phyloP scores from a whole-genome alignment of 2,113 vertebrate species.

The Gasterosteus aculeatus region DNA sequence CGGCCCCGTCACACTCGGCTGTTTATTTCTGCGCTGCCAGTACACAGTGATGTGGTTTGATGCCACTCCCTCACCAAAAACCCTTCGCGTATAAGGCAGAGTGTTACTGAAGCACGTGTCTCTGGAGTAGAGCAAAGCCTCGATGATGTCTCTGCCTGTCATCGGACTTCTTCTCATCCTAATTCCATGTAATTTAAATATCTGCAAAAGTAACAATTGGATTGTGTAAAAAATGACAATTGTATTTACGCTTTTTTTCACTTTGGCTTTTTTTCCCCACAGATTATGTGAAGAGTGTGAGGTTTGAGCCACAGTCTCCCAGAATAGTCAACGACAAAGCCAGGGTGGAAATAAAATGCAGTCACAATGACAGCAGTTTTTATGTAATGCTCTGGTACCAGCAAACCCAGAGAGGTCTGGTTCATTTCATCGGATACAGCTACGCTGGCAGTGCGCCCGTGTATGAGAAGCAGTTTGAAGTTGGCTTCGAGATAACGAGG shows the following conservation, averaged over 20 bases:
- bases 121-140: not conserved
- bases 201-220: not conserved
- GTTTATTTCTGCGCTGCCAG: conserved; percentile 76
- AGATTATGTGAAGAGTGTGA: conserved; percentile 36
- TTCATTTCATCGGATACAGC: conserved; percentile 62
- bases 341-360: conserved; percentile 45
- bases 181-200: conserved; percentile 39
- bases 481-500: conserved; percentile 44
- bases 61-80: conserved; percentile 53
- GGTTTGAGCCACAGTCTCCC: conserved; percentile 21
- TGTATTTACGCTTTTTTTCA: not conserved
- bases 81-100: not conserved
- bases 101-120: not conserved
- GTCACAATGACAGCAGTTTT: conserved; percentile 20
- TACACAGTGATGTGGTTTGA: conserved; percentile 64
- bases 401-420: conserved; percentile 19
- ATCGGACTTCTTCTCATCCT: conserved; percentile 37
- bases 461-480: conserved; percentile 34
- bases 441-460: not conserved
- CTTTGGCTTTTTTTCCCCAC: conserved; percentile 4
- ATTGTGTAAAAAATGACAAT: not conserved
- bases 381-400: conserved; percentile 65
- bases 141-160: conserved; percentile 20
- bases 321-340: conserved; percentile 2
- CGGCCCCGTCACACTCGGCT: conserved; percentile 49